These are phyloP conservation scores for Hemistola chrysoprasaria DNA, from an alignment of 2,888 invertebrate genomes.

Conservation along the genomic window DNA sequence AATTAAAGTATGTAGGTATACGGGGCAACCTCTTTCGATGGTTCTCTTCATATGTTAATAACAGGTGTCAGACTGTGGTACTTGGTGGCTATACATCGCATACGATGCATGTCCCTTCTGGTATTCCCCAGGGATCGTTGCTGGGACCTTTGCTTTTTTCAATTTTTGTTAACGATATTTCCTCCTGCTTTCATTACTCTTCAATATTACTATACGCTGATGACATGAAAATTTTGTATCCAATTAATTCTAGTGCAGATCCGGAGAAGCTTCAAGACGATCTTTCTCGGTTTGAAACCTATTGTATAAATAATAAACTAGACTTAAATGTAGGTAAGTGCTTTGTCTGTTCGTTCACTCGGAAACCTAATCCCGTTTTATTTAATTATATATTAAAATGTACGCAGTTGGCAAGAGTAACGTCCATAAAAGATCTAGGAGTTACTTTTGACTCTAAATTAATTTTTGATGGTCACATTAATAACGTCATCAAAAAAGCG, in stretches of 20 bases:
- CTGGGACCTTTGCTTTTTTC: neutral
- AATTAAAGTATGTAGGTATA: slow-evolving; percentile 2
- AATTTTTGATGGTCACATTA: too few relatives aligned
- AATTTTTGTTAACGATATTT: slow-evolving; percentile 7
- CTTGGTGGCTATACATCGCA: slow-evolving; percentile 9
- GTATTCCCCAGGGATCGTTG: slow-evolving; percentile 6
- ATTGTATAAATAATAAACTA: slow-evolving; percentile 8
- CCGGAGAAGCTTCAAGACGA: neutral
- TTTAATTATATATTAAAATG: neutral
- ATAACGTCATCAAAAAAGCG: too few relatives aligned
- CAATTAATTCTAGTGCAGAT: slow-evolving; percentile 5
- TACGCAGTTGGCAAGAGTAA: too few relatives aligned
- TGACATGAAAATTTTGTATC: neutral
- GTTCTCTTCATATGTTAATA: slow-evolving; percentile 13
- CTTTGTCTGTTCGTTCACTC: slow-evolving; percentile 1
- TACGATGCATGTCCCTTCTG: neutral
- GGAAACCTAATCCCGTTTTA: neutral
- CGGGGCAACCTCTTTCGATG: slow-evolving; percentile 7
- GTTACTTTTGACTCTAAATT: too few relatives aligned
- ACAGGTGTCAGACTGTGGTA: slow-evolving; percentile 13
- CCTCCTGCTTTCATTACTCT: slow-evolving; percentile 3
- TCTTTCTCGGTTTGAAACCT: slow-evolving; percentile 1
- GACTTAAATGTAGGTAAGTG: too few relatives aligned
- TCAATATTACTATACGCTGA: slow-evolving; percentile 9
- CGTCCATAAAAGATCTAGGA: too few relatives aligned